A percentile compares a stretch with the other conserved stretches of the same genome.
These are phyloP conservation scores for Holotrichia oblita DNA, from an alignment of 1,140 invertebrate genomes.

Conservation along the genomic window DNA sequence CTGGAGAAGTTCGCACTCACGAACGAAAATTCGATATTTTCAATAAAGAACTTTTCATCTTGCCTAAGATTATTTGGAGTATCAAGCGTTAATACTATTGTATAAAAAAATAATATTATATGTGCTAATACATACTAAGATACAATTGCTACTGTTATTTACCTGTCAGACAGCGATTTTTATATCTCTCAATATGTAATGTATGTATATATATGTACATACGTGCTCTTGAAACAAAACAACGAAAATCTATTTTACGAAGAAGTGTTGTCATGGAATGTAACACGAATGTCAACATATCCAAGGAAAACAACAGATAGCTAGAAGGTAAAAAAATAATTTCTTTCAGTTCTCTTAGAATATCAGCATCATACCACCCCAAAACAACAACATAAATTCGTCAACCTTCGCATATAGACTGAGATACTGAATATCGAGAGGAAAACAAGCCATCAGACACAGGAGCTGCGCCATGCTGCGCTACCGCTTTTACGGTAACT, in stretches of 20 bases:
- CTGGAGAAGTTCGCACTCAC: no score
- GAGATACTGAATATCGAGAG: neutral
- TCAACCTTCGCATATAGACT: neutral
- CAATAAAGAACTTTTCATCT: no score
- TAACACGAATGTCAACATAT: constrained; percentile 28
- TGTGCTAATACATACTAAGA: no score
- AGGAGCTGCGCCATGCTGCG: constrained; percentile 3
- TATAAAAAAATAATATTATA: no score
- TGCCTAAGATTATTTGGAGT: no score
- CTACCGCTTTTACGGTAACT: constrained; percentile 9
- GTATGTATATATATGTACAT: no score
- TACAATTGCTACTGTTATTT: no score
- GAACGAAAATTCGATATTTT: no score
- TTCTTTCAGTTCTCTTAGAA: constrained; percentile 26
- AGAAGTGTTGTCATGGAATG: neutral
- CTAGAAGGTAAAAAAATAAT: constrained; percentile 24
- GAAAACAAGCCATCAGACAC: constrained; percentile 9
- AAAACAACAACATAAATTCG: constrained; percentile 24
- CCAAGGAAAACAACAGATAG: neutral
- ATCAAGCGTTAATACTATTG: no score
- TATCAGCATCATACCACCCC: constrained; percentile 1
- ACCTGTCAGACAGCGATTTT: no score
- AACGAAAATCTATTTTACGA: neutral
- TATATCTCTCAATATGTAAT: no score
- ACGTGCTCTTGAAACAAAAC: neutral